Percentiles rank a stretch among this genome's conserved stretches.
Evolutionary conservation across 2,888 invertebrate species (phyloP).

Genomic region (Synergus japonicus): DNA sequence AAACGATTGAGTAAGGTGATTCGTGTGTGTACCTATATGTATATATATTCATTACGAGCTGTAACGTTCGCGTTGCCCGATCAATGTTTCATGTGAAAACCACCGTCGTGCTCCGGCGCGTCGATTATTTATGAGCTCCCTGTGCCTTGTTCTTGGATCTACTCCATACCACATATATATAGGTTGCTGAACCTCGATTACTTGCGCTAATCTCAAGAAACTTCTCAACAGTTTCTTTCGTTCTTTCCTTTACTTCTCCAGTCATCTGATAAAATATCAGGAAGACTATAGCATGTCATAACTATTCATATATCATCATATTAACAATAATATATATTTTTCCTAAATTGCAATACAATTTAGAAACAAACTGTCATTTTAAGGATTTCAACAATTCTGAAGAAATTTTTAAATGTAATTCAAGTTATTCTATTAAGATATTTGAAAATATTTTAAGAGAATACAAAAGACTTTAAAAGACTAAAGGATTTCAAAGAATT

Average conservation of each 20-base stretch:
- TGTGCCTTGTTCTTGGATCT: constrained; percentile 66
- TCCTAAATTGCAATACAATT: no score
- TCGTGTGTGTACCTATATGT: constrained; percentile 47
- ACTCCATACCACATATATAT: constrained; percentile 50
- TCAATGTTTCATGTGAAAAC: constrained; percentile 77
- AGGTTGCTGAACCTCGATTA: constrained; percentile 67
- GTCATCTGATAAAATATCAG: not conserved
- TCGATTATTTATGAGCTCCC: constrained; percentile 77
- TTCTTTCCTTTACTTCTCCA: not conserved
- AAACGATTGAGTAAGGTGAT: constrained; percentile 49
- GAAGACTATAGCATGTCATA: not conserved
- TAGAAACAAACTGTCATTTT: no score
- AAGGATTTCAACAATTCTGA: no score
- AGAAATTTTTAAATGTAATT: no score
- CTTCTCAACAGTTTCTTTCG: not conserved
- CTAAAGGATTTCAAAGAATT: no score
- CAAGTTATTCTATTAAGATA: no score
- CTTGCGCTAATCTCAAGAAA: constrained; percentile 56
- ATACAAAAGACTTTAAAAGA: no score
- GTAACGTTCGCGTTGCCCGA: constrained; percentile 66
- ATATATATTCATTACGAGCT: constrained; percentile 65
- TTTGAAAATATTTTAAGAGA: no score
- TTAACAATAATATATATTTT: no score
- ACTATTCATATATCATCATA: no score
- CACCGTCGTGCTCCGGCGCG: constrained; percentile 71